Base-by-base conservation (phyloP, 2,888 invertebrate species). In the Acanthosepion esculentum region DNA sequence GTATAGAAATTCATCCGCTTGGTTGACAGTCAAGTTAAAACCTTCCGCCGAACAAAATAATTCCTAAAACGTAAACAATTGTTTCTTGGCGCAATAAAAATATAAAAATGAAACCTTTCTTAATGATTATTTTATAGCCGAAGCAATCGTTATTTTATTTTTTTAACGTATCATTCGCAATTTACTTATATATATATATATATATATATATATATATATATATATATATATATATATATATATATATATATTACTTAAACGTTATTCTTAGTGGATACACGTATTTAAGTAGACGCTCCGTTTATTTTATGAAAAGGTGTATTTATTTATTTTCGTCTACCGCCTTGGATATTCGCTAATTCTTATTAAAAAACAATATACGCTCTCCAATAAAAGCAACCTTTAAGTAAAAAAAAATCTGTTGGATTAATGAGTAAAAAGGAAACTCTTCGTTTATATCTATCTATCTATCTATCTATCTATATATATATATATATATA, bases 171-270 rank as follows among this genome's bases (percentile, higher is more conserved):
- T 4, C 50, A 50, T 12, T 50, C 15, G 41, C 41, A 41, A 41
- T 41, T 41, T 41, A 41, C 41, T 41, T 64, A 64, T 64, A 64
- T 64, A 64, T 64, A 64, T 64, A 64, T 29, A 64, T 64, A 64
- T 64, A 64, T 64, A 64, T 64, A 64, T 64, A 64, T 64, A 64
- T 64, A 64, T 64, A 64, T 64, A 64, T 64, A 64, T 64, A 64
- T 64, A 64, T 64, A 64, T 64, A 64, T 64, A 64, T 64, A 64
- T 64, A 64, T 64, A 78, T 78, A n/a, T n/a, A 78, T 78, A 78
- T 78, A n/a, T 78, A 12, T 78, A 78, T 78, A n/a, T n/a, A 78
- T n/a, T 8, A 18, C 8, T 78, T n/a, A 20, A 59, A 41, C 3
- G 41, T 41, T 41, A 41, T 41, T 41, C 41, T 41, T 41, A 41